Conservation (phyloP, 2,113 vertebrate species). For the Anas platyrhynchos region DNA sequence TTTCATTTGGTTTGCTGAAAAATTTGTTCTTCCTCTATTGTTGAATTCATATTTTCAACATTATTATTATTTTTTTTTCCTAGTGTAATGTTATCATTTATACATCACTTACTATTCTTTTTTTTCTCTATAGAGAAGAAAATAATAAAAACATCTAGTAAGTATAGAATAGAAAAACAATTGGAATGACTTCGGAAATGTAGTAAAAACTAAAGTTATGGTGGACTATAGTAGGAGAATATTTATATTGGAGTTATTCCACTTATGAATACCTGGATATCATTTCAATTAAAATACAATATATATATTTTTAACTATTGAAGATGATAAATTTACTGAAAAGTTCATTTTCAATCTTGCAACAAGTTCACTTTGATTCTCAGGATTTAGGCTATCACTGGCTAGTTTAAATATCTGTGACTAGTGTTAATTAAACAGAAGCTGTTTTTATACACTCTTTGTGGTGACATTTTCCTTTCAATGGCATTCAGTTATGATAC, state of each 20-base stretch:
- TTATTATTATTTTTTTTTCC: background rate
- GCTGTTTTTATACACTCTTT: background rate
- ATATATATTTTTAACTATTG: background rate
- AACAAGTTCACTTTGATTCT: background rate
- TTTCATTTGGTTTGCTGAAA: constrained; percentile 13
- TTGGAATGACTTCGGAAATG: constrained; percentile 19
- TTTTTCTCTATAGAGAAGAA: background rate
- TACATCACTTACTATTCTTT: background rate
- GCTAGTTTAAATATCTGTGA: background rate
- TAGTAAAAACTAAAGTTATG: background rate
- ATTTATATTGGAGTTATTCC: constrained; percentile 9
- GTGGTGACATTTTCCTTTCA: background rate
- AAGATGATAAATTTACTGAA: background rate
- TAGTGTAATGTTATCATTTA: background rate
- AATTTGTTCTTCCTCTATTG: background rate
- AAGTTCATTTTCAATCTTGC: background rate
- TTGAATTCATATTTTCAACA: background rate
- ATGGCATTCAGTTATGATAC: background rate
- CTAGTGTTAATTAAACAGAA: background rate
- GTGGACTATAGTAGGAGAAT: background rate
- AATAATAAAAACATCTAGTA: background rate
- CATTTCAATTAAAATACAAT: background rate
- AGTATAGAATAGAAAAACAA: background rate
- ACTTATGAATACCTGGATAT: background rate
- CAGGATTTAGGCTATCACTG: background rate